phyloP scores from a whole-genome alignment of 2,888 invertebrate genomes.

The Pimpla rufipes region DNA sequence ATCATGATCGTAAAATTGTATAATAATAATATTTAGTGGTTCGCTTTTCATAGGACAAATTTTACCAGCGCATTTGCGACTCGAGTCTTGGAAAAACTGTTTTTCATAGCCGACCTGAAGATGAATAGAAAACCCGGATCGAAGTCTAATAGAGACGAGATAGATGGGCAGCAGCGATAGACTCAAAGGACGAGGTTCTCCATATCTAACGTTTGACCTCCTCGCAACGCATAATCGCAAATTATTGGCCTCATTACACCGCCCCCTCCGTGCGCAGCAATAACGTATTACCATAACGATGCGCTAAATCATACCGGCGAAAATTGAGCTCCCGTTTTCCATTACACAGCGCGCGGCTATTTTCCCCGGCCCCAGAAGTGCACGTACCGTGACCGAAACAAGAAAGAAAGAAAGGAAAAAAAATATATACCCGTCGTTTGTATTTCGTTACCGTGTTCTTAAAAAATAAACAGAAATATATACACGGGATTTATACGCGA shows the following conservation, averaged over 20 bases:
- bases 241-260: slow-evolving; percentile 72
- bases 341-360: slow-evolving; percentile 44
- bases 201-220: slow-evolving; percentile 29
- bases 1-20: no score
- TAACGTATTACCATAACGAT: slow-evolving; percentile 78
- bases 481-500: neutral
- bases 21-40: neutral
- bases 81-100: neutral
- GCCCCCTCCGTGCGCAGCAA: slow-evolving; percentile 69
- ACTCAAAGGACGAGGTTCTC: slow-evolving; percentile 46
- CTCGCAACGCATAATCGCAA: slow-evolving; percentile 70
- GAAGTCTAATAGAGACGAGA: slow-evolving; percentile 10
- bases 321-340: slow-evolving; percentile 52
- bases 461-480: slow-evolving; percentile 22
- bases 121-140: neutral
- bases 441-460: slow-evolving; percentile 19
- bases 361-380: slow-evolving; percentile 7
- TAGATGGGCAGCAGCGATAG: slow-evolving; percentile 10
- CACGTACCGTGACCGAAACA: slow-evolving; percentile 50
- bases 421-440: slow-evolving; percentile 10
- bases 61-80: neutral
- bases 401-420: slow-evolving; percentile 33
- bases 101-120: neutral
- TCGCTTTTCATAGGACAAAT: neutral
- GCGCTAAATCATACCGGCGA: slow-evolving; percentile 72